These are phyloP conservation scores for Phataginus tricuspis DNA, from an alignment of 2,797 vertebrate genomes.

Conservation along the genomic window DNA sequence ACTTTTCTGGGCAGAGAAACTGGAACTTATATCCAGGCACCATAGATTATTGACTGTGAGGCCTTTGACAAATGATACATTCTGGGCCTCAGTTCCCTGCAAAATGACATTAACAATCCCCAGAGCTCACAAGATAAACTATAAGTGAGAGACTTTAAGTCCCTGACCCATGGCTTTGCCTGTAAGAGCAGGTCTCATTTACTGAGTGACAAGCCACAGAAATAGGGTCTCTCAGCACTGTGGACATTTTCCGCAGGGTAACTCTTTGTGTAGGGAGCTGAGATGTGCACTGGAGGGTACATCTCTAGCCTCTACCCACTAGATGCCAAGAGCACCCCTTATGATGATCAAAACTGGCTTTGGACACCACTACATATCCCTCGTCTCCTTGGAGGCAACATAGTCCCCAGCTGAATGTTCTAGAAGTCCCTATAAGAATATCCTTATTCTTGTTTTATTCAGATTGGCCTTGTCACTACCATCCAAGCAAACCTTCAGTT, in stretches of 20 bases:
- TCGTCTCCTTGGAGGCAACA: background rate
- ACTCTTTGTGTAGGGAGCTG: background rate
- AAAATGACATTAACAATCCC: slow-evolving; percentile 82
- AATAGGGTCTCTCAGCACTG: background rate
- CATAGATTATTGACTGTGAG: background rate
- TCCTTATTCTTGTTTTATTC: background rate
- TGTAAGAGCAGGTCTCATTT: background rate
- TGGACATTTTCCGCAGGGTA: background rate
- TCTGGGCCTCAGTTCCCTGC: background rate
- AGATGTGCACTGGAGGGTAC: too few relatives aligned
- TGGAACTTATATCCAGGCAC: background rate
- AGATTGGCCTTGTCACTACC: background rate
- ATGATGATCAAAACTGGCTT: background rate
- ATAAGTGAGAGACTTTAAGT: background rate
- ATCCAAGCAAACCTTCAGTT: background rate
- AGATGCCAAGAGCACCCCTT: background rate
- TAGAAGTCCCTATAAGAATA: background rate
- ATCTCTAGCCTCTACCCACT: background rate
- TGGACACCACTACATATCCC: background rate
- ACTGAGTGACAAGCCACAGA: background rate
- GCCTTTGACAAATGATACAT: background rate
- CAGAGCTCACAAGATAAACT: background rate
- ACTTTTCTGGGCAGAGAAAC: background rate
- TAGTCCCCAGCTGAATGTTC: background rate
- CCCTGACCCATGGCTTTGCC: background rate